These are phyloP conservation scores for Epinotia ramella DNA, from an alignment of 2,888 invertebrate species.

Conservation along the genomic window DNA sequence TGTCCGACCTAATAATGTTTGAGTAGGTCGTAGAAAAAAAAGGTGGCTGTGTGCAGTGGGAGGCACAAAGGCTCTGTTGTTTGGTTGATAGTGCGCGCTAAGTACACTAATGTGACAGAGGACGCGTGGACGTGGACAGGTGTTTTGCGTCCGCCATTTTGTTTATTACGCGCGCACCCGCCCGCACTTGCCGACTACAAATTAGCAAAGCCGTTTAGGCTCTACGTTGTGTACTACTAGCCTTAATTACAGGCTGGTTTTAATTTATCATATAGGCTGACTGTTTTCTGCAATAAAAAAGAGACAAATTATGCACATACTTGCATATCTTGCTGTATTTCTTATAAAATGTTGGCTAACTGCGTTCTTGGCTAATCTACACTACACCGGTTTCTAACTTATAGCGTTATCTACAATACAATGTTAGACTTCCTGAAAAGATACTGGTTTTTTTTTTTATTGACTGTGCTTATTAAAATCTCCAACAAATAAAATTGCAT, in stretches of 20 bases:
- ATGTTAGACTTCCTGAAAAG: too few relatives aligned
- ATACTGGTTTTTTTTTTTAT: too few relatives aligned
- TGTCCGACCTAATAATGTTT: slow-evolving; percentile 82
- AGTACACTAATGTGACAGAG: slow-evolving; percentile 52
- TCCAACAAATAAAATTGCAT: too few relatives aligned
- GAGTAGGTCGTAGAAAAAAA: slow-evolving; percentile 77
- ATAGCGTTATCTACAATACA: too few relatives aligned
- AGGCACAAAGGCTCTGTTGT: slow-evolving; percentile 60
- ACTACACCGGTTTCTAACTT: too few relatives aligned
- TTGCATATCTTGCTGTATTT: too few relatives aligned
- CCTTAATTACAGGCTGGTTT: slow-evolving; percentile 10
- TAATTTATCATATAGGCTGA: neutral
- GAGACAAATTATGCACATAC: neutral
- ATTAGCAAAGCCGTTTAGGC: slow-evolving; percentile 32
- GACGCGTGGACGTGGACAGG: slow-evolving; percentile 49
- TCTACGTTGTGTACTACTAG: slow-evolving; percentile 3
- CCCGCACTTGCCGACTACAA: slow-evolving; percentile 36
- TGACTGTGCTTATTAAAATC: too few relatives aligned
- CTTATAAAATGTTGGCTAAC: too few relatives aligned
- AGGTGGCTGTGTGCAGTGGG: slow-evolving; percentile 75
- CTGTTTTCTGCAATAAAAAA: slow-evolving; percentile 7
- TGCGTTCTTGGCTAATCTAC: too few relatives aligned
- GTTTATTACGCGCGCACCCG: slow-evolving; percentile 41
- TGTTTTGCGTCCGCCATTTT: slow-evolving; percentile 45
- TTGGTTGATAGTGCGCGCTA: slow-evolving; percentile 63